Base-by-base conservation (phyloP, 2,113 vertebrate genomes). In the Sceloporus tristichus region DNA sequence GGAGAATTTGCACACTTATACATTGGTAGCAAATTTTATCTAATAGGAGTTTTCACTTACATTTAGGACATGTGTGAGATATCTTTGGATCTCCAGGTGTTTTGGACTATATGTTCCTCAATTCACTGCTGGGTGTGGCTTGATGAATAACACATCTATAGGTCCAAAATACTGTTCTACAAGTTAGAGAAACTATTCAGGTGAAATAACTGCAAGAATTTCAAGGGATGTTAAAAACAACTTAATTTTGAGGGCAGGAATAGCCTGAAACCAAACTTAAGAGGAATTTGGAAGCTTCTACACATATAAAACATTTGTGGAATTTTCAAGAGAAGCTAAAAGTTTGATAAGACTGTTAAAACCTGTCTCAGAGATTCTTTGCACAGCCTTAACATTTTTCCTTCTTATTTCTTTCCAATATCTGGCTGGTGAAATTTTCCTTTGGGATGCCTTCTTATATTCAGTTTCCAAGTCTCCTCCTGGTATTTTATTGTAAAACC, bases 361-460 rank as follows among this genome's bases (percentile, higher is more conserved):
- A 66, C 34, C 25, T n/a, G 29, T 83, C 42, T 54, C 18, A 19
- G 21, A 27, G 8, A 83, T 7, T 0, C 6, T n/a, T 71, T 27
- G 8, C 8, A 53, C 65, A 83, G 66, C 81, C 40, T 3, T 29
- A n/a, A 27, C 40, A 2, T 48, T n/a, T 40, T 29, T 53, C 16
- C 40, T 29, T n/a, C 14, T 70, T 70, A 38, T 83, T 53, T 71
- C 66, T 83, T 53, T n/a, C 40, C 27, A n/a, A 6, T n/a, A 29
- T 18, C 42, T 70, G 27, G 27, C 48, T 70, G 82, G 9, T n/a
- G 27, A 82, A 18, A 18, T 68, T 29, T 82, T n/a, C 62, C 40
- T 83, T 81, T 82, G 80, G 79, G 59, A 42, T 29, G 21, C 80
- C 34, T 82, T 53, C 82, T 83, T 70, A 83, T 71, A 83, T 70